Percentiles rank a stretch among this genome's conserved stretches.
These are phyloP conservation scores for Sisyra terminalis DNA, from an alignment of 2,888 invertebrate species.

Conservation along the genomic window DNA sequence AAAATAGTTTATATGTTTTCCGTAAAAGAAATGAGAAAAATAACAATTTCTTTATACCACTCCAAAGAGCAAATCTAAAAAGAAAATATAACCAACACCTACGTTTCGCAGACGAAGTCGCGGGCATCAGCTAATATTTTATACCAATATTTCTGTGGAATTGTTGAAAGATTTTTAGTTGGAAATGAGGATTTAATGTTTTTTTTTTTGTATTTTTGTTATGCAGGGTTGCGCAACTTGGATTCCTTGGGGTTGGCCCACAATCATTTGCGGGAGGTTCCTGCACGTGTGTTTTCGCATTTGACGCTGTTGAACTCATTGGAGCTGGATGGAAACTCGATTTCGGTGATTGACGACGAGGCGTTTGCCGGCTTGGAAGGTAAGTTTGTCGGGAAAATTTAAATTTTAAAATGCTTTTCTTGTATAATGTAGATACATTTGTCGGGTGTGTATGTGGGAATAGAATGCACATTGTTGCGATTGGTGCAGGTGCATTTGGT, in stretches of 20 bases:
- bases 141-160: background rate
- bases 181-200: slow-evolving; percentile 1
- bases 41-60: no score
- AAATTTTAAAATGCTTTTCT: no score
- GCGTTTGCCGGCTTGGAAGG: slow-evolving; percentile 82
- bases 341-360: slow-evolving; percentile 62
- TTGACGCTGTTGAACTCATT: slow-evolving; percentile 67
- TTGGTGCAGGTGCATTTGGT: background rate
- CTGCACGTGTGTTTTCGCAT: slow-evolving; percentile 68
- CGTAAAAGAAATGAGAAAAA: no score
- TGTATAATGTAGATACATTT: no score
- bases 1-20: no score
- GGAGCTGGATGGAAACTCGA: slow-evolving; percentile 76
- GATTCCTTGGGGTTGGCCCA: slow-evolving; percentile 76
- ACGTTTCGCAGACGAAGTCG: no score
- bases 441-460: no score
- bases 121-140: no score
- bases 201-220: slow-evolving; percentile 9
- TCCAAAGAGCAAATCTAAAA: no score
- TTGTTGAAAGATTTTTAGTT: background rate
- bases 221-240: slow-evolving; percentile 56
- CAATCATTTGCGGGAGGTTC: slow-evolving; percentile 64
- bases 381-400: no score
- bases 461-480: no score
- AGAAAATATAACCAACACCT: no score